phyloP scores from a whole-genome alignment of 2,888 invertebrate genomes.

The Sinhomidia bicolor region DNA sequence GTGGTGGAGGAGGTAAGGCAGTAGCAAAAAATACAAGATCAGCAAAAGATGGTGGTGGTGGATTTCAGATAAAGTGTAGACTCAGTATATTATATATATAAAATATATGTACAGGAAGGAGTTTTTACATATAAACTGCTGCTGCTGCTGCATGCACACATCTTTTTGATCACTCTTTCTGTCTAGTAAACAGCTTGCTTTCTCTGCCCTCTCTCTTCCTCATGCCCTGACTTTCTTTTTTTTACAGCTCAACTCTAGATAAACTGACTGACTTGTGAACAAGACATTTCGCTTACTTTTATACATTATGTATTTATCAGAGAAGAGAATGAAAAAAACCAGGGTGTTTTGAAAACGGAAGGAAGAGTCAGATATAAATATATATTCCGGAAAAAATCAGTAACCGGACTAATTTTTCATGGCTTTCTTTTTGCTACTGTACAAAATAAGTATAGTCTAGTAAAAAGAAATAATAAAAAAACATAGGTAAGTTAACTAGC shows the following conservation, averaged over 20 bases:
- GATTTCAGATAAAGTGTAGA: too few relatives aligned
- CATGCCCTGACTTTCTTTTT: neutral
- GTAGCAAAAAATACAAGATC: neutral
- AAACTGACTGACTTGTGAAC: constrained; percentile 7
- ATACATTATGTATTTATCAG: constrained; percentile 19
- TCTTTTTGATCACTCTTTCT: constrained; percentile 8
- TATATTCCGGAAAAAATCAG: too few relatives aligned
- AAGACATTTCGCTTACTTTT: constrained; percentile 25
- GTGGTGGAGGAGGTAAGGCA: neutral
- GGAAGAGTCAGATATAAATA: neutral
- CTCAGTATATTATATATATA: too few relatives aligned
- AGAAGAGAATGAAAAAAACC: neutral
- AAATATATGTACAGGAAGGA: too few relatives aligned
- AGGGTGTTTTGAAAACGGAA: neutral
- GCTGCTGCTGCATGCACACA: too few relatives aligned
- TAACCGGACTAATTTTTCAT: too few relatives aligned
- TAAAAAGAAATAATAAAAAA: too few relatives aligned
- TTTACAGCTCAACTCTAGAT: neutral
- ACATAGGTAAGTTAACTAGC: too few relatives aligned
- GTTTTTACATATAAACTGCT: too few relatives aligned
- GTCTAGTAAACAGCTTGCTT: neutral
- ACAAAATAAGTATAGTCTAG: too few relatives aligned
- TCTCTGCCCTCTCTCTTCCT: neutral
- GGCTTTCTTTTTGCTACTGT: too few relatives aligned
- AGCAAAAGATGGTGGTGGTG: constrained; percentile 22